Evolutionary conservation across 2,888 invertebrate species (phyloP).

Genomic region (Leistus spinibarbis): DNA sequence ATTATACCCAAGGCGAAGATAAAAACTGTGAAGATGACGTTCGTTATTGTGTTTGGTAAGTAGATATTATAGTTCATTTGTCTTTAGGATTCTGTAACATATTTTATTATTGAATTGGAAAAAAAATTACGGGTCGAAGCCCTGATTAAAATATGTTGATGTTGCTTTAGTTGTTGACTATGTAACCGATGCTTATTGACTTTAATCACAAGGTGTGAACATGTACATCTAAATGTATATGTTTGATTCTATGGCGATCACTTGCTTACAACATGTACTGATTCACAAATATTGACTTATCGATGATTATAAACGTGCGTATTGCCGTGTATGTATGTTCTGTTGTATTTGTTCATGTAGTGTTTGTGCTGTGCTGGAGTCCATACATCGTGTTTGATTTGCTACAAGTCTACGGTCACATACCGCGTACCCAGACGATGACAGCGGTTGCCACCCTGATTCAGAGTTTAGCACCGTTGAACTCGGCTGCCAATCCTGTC

Average conservation of each 20-base stretch:
- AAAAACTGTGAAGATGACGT: slow-evolving; percentile 97
- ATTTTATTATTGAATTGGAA: too few species aligned
- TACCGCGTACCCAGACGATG: slow-evolving; percentile 80
- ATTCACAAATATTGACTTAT: neutral
- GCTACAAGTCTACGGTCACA: slow-evolving; percentile 86
- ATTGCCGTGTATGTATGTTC: neutral
- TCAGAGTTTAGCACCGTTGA: slow-evolving; percentile 90
- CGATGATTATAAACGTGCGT: neutral
- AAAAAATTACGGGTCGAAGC: too few species aligned
- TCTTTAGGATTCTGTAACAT: neutral
- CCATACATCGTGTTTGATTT: slow-evolving; percentile 94
- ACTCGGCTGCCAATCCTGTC: slow-evolving; percentile 93
- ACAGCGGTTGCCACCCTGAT: slow-evolving; percentile 91
- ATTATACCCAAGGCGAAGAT: slow-evolving; percentile 95
- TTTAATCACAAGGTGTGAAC: too few species aligned
- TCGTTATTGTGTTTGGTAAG: slow-evolving; percentile 93
- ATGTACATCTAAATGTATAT: too few species aligned
- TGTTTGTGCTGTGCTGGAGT: slow-evolving; percentile 95
- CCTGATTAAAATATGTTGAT: too few species aligned
- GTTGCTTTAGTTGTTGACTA: too few species aligned
- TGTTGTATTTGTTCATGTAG: too few species aligned
- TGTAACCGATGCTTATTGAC: too few species aligned
- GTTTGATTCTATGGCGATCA: too few species aligned
- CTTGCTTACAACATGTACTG: too few species aligned
- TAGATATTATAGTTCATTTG: slow-evolving; percentile 40